A percentile compares a stretch with the other conserved stretches of the same genome.
phyloP scores from a whole-genome alignment of 2,888 invertebrate genomes.

The Tachystola acroxantha region DNA sequence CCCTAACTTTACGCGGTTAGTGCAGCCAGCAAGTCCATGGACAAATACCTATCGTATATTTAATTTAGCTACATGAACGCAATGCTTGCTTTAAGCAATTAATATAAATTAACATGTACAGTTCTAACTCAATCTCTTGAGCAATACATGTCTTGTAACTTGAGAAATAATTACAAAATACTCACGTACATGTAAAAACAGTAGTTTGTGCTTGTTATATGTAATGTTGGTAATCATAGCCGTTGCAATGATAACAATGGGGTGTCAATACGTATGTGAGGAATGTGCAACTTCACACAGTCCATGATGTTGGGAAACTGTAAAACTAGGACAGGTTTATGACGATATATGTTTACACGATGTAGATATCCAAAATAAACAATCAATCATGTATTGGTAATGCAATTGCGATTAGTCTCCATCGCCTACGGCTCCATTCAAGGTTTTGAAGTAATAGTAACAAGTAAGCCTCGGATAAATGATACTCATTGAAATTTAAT shows the following conservation, averaged over 20 bases:
- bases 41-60: too few species aligned
- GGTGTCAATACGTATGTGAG: neutral
- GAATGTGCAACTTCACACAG: constrained; percentile 5
- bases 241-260: constrained; percentile 8
- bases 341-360: neutral
- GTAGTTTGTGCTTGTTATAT: neutral
- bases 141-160: constrained; percentile 13
- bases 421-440: too few species aligned
- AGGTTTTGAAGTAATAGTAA: too few species aligned
- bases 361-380: too few species aligned
- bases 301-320: neutral
- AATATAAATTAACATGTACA: neutral
- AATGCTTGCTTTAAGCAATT: neutral
- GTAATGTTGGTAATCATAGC: constrained; percentile 1
- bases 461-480: too few species aligned
- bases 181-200: constrained; percentile 10
- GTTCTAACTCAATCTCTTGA: neutral
- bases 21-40: too few species aligned
- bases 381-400: too few species aligned
- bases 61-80: too few species aligned
- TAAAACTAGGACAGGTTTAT: neutral
- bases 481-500: too few species aligned
- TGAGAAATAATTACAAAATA: constrained; percentile 20
- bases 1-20: too few species aligned
- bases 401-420: too few species aligned